Base-by-base conservation (phyloP, 2,113 vertebrate genomes). In the Megalops atlanticus region DNA sequence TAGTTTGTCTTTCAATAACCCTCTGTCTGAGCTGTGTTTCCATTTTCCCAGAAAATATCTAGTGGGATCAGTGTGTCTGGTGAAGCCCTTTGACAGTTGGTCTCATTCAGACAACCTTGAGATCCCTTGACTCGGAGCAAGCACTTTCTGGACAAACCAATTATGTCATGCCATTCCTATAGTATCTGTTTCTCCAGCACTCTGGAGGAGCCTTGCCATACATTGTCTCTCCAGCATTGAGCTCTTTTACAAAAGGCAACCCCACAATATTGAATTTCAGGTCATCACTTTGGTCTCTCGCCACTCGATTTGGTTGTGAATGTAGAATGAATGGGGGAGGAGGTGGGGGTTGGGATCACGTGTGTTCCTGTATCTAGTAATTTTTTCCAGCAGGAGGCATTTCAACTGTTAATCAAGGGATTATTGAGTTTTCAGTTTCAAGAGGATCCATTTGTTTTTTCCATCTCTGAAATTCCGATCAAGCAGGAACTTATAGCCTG, bases 71-170 rank as follows among this genome's bases (percentile, higher is more conserved):
- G 79, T 24, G 78, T 83, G 80, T 80, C 41, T 82, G 78, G 82
- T 79, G 41, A 81, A 73, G 82, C 87, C 83, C 52, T 90, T 74
- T 86, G 87, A 84, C 84, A 39, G 74, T 86, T 83, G 77, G 84
- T 91, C 87, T 90, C 87, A 87, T 81, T 82, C 75, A 91, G 84
- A 78, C 86, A 86, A 90, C 85, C 86, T 89, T 89, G 82, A 72
- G 40, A 77, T 80, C 74, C 78, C 54, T 69, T 79, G 64, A 68
- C 76, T 77, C 47, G 64, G 70, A 31, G 72, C 82, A 76, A 43
- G 80, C 78, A 76, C 82, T 85, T 84, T 80, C 83, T 79, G 64
- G 80, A 84, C 73, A 87, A 85, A 85, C 52, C 89, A 86, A 88
- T 92, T 89, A 91, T 84, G 77, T 80, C 81, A 76, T 45, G 54